Conservation (phyloP, 2,797 vertebrate genomes). For the Basileuterus tristriatus region DNA sequence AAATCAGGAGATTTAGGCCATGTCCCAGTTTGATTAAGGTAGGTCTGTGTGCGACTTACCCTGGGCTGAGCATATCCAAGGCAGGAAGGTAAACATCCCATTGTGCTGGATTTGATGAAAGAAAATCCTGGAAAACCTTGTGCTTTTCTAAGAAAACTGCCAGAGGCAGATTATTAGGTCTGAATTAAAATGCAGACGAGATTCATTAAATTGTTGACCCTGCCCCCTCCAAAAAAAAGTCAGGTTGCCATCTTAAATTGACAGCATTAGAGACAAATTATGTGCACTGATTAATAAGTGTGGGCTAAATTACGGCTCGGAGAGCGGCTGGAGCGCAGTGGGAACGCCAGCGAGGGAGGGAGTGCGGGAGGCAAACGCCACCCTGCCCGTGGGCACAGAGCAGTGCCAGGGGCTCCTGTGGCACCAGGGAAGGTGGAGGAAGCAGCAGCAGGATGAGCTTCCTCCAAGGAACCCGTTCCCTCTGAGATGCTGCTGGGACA, state of each 20-base stretch:
- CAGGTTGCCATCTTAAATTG: constrained; percentile 78
- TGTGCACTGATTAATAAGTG: constrained; percentile 78
- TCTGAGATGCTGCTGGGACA: rapidly evolving
- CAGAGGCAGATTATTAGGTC: constrained; percentile 77
- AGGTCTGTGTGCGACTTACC: constrained; percentile 2
- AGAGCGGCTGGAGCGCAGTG: background rate
- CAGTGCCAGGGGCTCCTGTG: background rate
- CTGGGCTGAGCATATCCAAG: background rate
- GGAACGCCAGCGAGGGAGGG: background rate
- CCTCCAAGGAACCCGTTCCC: background rate
- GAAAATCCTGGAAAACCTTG: constrained; percentile 61
- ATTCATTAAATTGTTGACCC: constrained; percentile 82
- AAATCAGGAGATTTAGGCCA: background rate
- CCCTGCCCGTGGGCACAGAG: background rate
- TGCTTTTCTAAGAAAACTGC: constrained; percentile 69
- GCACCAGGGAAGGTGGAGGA: rapidly evolving
- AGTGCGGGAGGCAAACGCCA: background rate
- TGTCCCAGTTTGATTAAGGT: background rate
- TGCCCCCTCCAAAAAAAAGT: constrained; percentile 76
- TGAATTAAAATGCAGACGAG: constrained; percentile 80
- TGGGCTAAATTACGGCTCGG: constrained; percentile 37
- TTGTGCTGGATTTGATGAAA: constrained; percentile 57
- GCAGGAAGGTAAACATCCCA: constrained; percentile 61
- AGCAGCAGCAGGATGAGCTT: background rate
- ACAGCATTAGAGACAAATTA: constrained; percentile 79